A percentile compares a stretch with the other conserved stretches of the same genome.
Evolutionary conservation across 2,797 vertebrate genomes (phyloP).

Genomic region (Schizopygopsis malacanthus): DNA sequence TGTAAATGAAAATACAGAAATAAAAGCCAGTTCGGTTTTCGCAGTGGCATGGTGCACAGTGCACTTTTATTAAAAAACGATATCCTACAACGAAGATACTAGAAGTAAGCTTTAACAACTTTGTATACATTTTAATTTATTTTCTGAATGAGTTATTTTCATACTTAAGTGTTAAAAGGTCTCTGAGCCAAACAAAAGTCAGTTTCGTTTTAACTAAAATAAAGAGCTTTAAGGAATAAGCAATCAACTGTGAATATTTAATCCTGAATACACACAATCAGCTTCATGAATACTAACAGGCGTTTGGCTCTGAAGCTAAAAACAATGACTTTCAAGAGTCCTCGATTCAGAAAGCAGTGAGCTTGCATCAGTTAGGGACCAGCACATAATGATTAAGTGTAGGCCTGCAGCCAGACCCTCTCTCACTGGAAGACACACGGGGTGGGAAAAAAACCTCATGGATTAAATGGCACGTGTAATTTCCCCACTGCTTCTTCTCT

Average conservation of each 20-base stretch:
- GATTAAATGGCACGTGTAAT: conserved; percentile 27
- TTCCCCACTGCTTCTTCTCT: conserved; percentile 14
- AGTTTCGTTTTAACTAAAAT: conserved; percentile 2
- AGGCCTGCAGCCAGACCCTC: conserved; percentile 24
- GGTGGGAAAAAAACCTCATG: background rate
- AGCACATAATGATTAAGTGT: conserved; percentile 28
- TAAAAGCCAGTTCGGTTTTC: background rate
- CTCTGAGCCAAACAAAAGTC: background rate
- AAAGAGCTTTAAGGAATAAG: conserved; percentile 33
- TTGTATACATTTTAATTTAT: background rate
- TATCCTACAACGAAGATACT: background rate
- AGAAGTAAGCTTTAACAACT: conserved; percentile 2
- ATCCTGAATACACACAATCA: conserved; percentile 23
- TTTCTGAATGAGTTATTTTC: background rate
- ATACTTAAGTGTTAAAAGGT: background rate
- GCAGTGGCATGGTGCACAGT: background rate
- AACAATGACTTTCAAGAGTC: conserved; percentile 28
- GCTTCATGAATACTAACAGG: conserved; percentile 37
- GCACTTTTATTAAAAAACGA: background rate
- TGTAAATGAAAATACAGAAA: background rate
- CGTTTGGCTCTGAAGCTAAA: conserved; percentile 21
- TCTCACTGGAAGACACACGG: conserved; percentile 13
- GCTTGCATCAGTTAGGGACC: conserved; percentile 12
- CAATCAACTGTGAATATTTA: conserved; percentile 34
- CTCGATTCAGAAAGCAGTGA: conserved; percentile 9